These are phyloP conservation scores for Wasmannia auropunctata DNA, from an alignment of 1,140 invertebrate species.

Conservation along the genomic window DNA sequence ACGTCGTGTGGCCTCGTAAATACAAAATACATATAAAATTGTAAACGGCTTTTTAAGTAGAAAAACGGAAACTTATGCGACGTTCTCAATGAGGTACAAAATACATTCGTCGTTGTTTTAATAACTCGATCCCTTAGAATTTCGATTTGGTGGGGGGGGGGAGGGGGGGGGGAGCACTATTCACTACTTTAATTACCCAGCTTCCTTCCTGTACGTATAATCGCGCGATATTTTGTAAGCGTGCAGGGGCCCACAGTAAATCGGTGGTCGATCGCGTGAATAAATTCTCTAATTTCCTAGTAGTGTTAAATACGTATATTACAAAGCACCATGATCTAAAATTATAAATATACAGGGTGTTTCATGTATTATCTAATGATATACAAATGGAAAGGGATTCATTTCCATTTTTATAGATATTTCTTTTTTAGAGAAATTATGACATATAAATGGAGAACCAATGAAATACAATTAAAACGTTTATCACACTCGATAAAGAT, in stretches of 20 bases:
- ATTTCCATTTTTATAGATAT: not conserved
- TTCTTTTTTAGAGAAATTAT: not conserved
- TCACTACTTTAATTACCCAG: slow-evolving; percentile 4
- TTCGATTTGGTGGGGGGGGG: slow-evolving; percentile 47
- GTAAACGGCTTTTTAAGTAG: slow-evolving; percentile 64
- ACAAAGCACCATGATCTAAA: slow-evolving; percentile 76
- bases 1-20: slow-evolving; percentile 50
- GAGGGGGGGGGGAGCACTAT: no score
- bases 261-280: slow-evolving; percentile 64
- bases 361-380: slow-evolving; percentile 12
- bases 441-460: not conserved
- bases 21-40: slow-evolving; percentile 80
- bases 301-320: slow-evolving; percentile 73
- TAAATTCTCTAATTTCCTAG: slow-evolving; percentile 60
- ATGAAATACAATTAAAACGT: slow-evolving; percentile 13
- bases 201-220: slow-evolving; percentile 12
- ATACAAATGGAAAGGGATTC: not conserved
- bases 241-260: slow-evolving; percentile 72
- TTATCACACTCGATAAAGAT: slow-evolving; percentile 37
- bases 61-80: slow-evolving; percentile 73
- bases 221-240: slow-evolving; percentile 55
- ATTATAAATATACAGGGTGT: slow-evolving; percentile 69
- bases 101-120: slow-evolving; percentile 76
- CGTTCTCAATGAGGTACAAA: slow-evolving; percentile 77
- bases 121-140: slow-evolving; percentile 56